Evolutionary conservation across 2,113 vertebrate genomes (phyloP), one percentile per base, ranked within the genome.

Genomic region (Galemys pyrenaicus): DNA sequence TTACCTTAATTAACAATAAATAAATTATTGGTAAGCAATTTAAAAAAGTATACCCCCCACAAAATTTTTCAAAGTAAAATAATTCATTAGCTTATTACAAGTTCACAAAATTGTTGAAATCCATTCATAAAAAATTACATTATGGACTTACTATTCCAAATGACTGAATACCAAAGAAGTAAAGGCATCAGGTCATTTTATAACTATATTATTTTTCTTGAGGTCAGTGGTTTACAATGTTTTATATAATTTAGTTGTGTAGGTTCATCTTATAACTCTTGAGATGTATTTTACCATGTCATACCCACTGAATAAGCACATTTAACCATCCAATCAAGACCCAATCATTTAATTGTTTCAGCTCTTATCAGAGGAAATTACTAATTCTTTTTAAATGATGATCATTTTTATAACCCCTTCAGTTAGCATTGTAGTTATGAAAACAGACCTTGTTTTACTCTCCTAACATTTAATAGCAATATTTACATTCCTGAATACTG

Each of bases 311-410:
- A 7, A 20, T 20, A 56, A 56, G 20, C 54, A 56, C 20, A 22
- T 56, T 19, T 4, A 56, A 56, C 54, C 20, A 97, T 70, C 81
- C 94, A 97, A 93, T 68, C 26, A 95, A 58, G 32, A 13, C 1
- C 60, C 20, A 1, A 54, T 84, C 80, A 68, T 84, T 96, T 92
- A 85, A 96, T 78, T 94, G 73, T 26, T 97, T 95, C 74, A 73
- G 30, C 83, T 92, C 86, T 94, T 87, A 12, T 16, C 92, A 37
- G 44, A 94, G 79, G 94, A 97, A 97, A 96, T 96, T 94, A 97
- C 74, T 60, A 95, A 67, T 95, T 64, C 5, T 84, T 97, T 87
- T 96, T 87, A 39, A 97, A 49, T 88, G 54, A 79, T 96, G 26
- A 95, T 49, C 94, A 80, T 94, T 88, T 96, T 54, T 20, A 97